Percentiles rank a stretch among this genome's conserved stretches.
These are phyloP conservation scores for Cryptomyrus ogoouensis DNA, from an alignment of 2,113 vertebrate genomes.

Conservation along the genomic window DNA sequence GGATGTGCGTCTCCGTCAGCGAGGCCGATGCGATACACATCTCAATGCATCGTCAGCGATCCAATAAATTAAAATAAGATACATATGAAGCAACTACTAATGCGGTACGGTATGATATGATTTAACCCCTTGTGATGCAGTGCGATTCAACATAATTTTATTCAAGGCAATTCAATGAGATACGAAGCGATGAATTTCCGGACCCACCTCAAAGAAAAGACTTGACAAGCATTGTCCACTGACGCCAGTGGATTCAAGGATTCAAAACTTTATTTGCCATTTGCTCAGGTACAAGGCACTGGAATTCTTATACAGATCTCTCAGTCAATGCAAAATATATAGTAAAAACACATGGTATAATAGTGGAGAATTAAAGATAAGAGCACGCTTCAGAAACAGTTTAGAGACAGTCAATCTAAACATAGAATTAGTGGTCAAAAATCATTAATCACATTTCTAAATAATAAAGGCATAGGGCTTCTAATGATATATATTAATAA, in stretches of 20 bases:
- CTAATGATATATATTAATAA: not conserved
- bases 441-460: not conserved
- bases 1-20: not conserved
- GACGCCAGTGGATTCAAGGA: not conserved
- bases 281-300: not conserved
- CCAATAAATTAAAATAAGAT: not conserved
- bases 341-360: not conserved
- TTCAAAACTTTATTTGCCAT: not conserved
- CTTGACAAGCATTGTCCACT: not conserved
- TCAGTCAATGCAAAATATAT: not conserved
- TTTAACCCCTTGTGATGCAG: not conserved
- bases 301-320: not conserved
- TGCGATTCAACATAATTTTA: not conserved
- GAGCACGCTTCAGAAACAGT: not conserved
- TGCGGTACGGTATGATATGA: not conserved
- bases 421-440: not conserved
- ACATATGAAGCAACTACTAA: not conserved
- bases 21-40: not conserved
- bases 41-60: not conserved
- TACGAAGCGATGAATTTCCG: not conserved
- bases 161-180: not conserved
- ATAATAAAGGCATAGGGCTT: not conserved
- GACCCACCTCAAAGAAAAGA: not conserved
- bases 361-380: not conserved
- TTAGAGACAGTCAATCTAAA: not conserved